Evolutionary conservation across 2,113 vertebrate species (phyloP), one percentile per base, ranked within the genome.

Genomic region (Cacatua alba): DNA sequence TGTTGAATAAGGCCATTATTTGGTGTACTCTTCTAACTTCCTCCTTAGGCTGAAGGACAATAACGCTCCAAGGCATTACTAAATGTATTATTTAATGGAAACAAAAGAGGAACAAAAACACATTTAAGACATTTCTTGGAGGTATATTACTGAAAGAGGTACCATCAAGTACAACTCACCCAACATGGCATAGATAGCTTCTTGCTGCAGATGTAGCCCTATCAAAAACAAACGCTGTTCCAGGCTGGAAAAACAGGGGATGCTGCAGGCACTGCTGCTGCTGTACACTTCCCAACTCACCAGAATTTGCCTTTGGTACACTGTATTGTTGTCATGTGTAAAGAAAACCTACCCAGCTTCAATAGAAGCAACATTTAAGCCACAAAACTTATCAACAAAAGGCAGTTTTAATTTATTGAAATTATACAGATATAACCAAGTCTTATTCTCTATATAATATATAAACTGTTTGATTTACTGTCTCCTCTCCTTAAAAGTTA

Each of bases 61-160:
- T 8, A 77, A 62, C 2, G 8, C 46, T 92, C 19, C 25, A 83
- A 41, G 51, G 51, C 29, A 76, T 60, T 48, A 28, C 9, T 85
- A 55, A 39, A 90, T 60, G 16, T 64, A 55, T 76, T 84, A 46
- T 37, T 63, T 79, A 75, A 79, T 53, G 51, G 59, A 94, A 91
- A 83, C 21, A 55, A 53, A 89, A 71, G 9, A 69, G 10, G 29
- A 95, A 70, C 13, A 41, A 51, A 64, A 64, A 75, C 14, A 72
- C 31, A 68, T 87, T 69, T 48, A 82, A 60, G 48, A 79, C 11
- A 1, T 63, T 82, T 81, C 46, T 70, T 55, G 39, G 37, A 77
- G 24, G 23, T 60, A 5, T 31, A 59, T 37, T 65, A 74, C 63
- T 41, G 41, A 77, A 83, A 83, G 63, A 81, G 59, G 44, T 25